phyloP scores from a whole-genome alignment of 2,113 vertebrate genomes.

The Oncorhynchus kisutch region DNA sequence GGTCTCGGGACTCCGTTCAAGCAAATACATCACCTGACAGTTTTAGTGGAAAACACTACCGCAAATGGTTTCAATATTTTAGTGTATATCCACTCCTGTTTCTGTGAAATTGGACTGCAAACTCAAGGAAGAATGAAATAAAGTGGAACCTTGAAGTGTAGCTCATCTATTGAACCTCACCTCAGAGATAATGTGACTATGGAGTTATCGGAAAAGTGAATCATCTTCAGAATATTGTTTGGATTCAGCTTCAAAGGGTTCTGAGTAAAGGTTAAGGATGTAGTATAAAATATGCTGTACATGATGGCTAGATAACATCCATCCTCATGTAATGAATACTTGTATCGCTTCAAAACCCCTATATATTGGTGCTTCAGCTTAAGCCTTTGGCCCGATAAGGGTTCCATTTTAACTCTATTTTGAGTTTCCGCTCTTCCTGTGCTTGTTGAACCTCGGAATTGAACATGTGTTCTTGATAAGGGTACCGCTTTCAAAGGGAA shows the following conservation, averaged over 20 bases:
- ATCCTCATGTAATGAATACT: not conserved
- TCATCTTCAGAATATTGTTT: not conserved
- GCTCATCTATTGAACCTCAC: too few species aligned
- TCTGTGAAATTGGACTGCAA: too few species aligned
- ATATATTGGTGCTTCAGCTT: not conserved
- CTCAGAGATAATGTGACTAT: not conserved
- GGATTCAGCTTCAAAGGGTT: not conserved
- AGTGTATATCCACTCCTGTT: too few species aligned
- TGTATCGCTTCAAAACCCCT: too few species aligned
- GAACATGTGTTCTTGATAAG: slow-evolving; percentile 4
- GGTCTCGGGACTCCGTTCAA: too few species aligned
- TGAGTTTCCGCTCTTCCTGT: not conserved
- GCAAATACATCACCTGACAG: too few species aligned
- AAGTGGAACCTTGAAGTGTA: too few species aligned
- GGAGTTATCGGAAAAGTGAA: not conserved
- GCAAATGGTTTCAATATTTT: too few species aligned
- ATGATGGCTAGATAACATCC: not conserved
- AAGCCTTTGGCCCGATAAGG: not conserved
- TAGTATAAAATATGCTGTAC: not conserved
- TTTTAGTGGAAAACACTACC: too few species aligned
- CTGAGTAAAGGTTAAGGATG: not conserved
- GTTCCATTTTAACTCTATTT: not conserved
- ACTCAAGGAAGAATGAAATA: too few species aligned
- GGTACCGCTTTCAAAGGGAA: not conserved
- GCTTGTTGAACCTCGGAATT: slow-evolving; percentile 1